phyloP scores from a whole-genome alignment of 2,113 vertebrate species.

The Lanius collurio region DNA sequence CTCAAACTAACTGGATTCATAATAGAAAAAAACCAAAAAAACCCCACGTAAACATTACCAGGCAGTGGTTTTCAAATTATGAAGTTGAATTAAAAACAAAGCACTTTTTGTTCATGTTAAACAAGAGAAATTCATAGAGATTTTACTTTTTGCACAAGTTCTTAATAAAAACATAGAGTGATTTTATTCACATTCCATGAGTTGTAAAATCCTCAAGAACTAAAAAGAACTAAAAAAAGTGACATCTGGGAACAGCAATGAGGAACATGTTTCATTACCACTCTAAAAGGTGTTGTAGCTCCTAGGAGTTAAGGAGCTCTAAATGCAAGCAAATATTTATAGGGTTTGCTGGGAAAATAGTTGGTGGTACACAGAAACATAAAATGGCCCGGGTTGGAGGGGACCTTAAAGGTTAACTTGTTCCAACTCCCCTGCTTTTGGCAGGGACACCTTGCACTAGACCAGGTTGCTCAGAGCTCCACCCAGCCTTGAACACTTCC shows the following conservation, averaged over 20 bases:
- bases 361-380: not conserved
- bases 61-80: not conserved
- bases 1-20: rapidly evolving
- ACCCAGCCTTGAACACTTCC: not conserved
- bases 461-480: not conserved
- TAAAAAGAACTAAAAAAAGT: not conserved
- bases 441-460: not conserved
- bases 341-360: not conserved
- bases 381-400: not conserved
- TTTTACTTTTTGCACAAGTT: not conserved
- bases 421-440: not conserved
- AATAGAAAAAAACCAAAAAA: not conserved
- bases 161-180: not conserved
- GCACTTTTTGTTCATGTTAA: not conserved
- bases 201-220: not conserved
- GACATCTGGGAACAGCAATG: not conserved
- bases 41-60: not conserved
- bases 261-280: not conserved
- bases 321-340: not conserved
- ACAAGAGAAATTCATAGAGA: not conserved
- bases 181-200: not conserved
- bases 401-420: not conserved
- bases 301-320: not conserved
- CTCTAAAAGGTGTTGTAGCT: not conserved
- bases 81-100: not conserved